Evolutionary conservation across 2,888 invertebrate species (phyloP).

Genomic region (Frankliniella fusca): DNA sequence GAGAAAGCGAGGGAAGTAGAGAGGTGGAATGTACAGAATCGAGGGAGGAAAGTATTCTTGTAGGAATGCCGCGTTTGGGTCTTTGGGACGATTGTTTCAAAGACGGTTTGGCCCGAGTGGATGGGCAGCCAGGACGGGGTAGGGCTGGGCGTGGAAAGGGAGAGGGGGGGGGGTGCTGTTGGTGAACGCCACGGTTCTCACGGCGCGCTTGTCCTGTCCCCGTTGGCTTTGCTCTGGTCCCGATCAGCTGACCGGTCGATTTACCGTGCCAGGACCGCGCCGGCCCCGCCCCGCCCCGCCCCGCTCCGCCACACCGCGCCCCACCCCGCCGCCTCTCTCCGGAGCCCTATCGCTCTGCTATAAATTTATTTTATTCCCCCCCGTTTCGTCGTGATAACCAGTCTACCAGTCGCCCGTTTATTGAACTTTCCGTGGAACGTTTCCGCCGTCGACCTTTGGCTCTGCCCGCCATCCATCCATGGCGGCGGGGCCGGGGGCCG

Average conservation of each 20-base stretch:
- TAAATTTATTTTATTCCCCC: conserved; percentile 18
- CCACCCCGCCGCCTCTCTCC: neutral
- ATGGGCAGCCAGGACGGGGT: neutral
- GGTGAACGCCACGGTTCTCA: no score
- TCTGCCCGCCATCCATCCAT: no score
- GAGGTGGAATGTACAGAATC: no score
- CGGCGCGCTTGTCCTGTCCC: no score
- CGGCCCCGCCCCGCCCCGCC: neutral
- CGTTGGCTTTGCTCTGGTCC: neutral
- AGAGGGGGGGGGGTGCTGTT: neutral
- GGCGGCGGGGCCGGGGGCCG: neutral
- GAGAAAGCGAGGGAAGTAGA: no score
- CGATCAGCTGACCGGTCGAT: neutral
- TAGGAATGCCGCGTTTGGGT: no score
- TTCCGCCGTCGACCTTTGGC: neutral
- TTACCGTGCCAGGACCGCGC: neutral
- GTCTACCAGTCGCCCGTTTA: conserved; percentile 4
- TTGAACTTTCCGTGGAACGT: conserved; percentile 10
- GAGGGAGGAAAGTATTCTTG: no score
- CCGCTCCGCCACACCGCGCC: neutral
- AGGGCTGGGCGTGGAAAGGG: neutral
- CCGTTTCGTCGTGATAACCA: conserved; percentile 10
- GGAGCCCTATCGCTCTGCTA: neutral
- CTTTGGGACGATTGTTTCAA: no score
- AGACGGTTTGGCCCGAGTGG: no score